phyloP scores from a whole-genome alignment of 2,113 vertebrate genomes.

The Tragelaphus imberbis region DNA sequence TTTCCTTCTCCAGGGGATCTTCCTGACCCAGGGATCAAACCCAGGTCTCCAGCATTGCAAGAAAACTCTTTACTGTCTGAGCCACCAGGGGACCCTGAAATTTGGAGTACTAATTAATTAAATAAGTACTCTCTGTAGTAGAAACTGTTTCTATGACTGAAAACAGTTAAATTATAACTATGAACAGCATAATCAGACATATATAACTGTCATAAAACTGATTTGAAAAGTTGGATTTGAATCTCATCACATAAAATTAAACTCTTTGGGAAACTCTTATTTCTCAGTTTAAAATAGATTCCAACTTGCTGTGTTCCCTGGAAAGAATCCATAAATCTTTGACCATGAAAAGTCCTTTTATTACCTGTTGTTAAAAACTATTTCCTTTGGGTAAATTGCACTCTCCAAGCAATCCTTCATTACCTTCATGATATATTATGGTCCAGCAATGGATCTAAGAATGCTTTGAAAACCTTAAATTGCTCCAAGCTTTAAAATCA shows the following conservation, averaged over 20 bases:
- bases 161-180: conserved; percentile 7
- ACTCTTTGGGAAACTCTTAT: neutral
- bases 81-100: neutral
- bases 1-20: neutral
- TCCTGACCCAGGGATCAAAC: neutral
- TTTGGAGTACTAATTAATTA: neutral
- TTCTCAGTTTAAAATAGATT: conserved; percentile 14
- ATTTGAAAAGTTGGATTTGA: neutral
- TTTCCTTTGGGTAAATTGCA: neutral
- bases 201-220: neutral
- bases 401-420: neutral
- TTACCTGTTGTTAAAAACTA: conserved; percentile 16
- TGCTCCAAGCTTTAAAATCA: conserved; percentile 17
- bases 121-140: neutral
- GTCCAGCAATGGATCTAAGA: neutral
- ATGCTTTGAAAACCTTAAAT: neutral
- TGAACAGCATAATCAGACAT: neutral
- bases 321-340: conserved; percentile 38
- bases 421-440: neutral
- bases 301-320: neutral
- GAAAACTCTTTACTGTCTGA: neutral
- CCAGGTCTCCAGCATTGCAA: neutral
- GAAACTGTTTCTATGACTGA: neutral
- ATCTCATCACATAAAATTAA: neutral
- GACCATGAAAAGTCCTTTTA: neutral